Percentiles rank a stretch among this genome's conserved stretches.
These are phyloP conservation scores for Yponomeuta sedellus DNA, from an alignment of 2,888 invertebrate species.

Conservation along the genomic window DNA sequence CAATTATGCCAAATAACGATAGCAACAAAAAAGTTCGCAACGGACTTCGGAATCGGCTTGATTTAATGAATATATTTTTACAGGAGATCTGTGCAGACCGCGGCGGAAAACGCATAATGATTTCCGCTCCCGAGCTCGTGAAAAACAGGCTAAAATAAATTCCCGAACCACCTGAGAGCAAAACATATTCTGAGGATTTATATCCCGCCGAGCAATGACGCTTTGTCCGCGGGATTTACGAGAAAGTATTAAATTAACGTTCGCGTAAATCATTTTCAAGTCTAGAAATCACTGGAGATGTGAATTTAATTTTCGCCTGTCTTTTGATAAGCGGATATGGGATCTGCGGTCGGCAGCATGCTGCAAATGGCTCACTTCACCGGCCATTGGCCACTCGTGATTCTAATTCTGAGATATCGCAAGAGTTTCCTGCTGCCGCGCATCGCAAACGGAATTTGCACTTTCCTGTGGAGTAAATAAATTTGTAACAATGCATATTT, in stretches of 20 bases:
- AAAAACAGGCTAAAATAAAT: slow-evolving; percentile 64
- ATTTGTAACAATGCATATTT: too few species aligned
- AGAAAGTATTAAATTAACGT: neutral
- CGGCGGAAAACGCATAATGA: slow-evolving; percentile 73
- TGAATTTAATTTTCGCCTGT: neutral
- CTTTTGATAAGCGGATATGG: slow-evolving; percentile 40
- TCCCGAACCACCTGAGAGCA: slow-evolving; percentile 18
- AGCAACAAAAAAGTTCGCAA: slow-evolving; percentile 37
- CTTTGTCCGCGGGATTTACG: neutral
- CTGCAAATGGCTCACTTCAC: slow-evolving; percentile 34
- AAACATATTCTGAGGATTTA: neutral
- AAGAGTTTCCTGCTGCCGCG: slow-evolving; percentile 52
- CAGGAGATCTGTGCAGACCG: slow-evolving; percentile 54
- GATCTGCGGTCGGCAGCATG: slow-evolving; percentile 53
- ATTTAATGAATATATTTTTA: slow-evolving; percentile 70
- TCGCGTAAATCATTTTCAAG: neutral
- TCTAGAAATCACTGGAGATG: neutral
- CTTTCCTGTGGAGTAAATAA: slow-evolving; percentile 46
- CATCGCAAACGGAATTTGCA: slow-evolving; percentile 43
- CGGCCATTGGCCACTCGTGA: slow-evolving; percentile 49
- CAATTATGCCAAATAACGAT: slow-evolving; percentile 26
- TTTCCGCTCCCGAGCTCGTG: slow-evolving; percentile 60
- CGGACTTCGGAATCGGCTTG: slow-evolving; percentile 45
- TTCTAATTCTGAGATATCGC: slow-evolving; percentile 66
- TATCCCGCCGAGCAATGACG: neutral